These are phyloP conservation scores for Palythoa grandis DNA, from an alignment of 92 coral and sea anemone species.

Conservation along the genomic window DNA sequence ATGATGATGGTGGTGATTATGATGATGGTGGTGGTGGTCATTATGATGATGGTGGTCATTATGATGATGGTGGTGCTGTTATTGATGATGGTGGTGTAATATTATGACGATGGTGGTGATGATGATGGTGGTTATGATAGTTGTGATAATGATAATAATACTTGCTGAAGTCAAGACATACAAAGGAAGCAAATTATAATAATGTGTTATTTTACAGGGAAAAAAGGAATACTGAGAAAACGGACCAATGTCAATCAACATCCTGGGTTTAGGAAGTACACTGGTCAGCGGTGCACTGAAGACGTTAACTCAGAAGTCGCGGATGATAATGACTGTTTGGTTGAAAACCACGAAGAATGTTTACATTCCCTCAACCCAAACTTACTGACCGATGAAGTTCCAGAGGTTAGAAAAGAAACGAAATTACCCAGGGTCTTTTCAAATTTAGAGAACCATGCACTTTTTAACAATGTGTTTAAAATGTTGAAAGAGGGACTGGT, in stretches of 20 bases:
- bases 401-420: not conserved
- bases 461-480: slow-evolving; percentile 33
- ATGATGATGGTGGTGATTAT: not conserved
- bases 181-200: not conserved
- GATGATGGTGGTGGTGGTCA: not conserved
- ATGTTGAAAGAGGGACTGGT: slow-evolving; percentile 31
- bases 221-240: slow-evolving; percentile 21
- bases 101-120: no score
- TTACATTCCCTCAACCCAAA: not conserved
- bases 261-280: slow-evolving; percentile 40
- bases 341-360: not conserved
- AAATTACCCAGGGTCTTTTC: slow-evolving; percentile 26
- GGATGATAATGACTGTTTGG: not conserved
- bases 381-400: not conserved
- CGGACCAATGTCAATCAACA: not conserved
- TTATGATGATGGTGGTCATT: not conserved
- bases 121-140: no score
- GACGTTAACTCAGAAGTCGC: not conserved
- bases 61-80: no score
- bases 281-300: slow-evolving; percentile 31
- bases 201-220: not conserved
- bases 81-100: not conserved
- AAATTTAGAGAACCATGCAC: slow-evolving; percentile 39
- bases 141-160: not conserved
- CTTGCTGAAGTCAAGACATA: not conserved